These are phyloP conservation scores for Ganaspis brasiliensis DNA, from an alignment of 2,888 invertebrate species.

Conservation along the genomic window DNA sequence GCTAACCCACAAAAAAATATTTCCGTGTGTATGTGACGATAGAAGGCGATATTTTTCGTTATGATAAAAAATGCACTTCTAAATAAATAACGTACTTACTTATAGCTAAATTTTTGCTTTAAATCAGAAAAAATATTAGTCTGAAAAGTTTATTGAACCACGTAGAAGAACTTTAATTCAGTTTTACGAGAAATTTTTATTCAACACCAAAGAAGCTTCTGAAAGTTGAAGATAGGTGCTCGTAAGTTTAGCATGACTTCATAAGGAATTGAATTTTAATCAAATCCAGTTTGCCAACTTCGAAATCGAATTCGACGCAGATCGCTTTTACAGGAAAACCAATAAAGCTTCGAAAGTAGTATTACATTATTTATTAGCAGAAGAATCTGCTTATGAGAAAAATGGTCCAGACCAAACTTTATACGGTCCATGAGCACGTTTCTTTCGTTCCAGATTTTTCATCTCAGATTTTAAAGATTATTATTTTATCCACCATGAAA, in stretches of 20 bases:
- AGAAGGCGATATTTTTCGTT: too few species aligned
- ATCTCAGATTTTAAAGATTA: too few species aligned
- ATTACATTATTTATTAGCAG: background rate
- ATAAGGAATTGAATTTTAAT: constrained; percentile 21
- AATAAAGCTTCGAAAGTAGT: background rate
- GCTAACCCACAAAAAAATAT: too few species aligned
- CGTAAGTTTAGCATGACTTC: background rate
- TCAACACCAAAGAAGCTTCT: background rate
- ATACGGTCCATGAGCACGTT: too few species aligned
- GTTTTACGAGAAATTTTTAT: constrained; percentile 7
- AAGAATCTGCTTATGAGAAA: background rate
- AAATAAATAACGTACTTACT: background rate
- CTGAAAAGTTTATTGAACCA: background rate
- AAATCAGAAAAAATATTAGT: background rate
- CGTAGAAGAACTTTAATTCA: background rate
- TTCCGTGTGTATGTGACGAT: too few species aligned
- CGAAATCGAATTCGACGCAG: constrained; percentile 8
- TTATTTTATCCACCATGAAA: too few species aligned
- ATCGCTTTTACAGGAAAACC: background rate
- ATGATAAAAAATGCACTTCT: too few species aligned
- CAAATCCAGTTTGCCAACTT: constrained; percentile 21
- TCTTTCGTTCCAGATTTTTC: too few species aligned
- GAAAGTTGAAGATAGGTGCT: background rate
- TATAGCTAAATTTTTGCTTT: background rate
- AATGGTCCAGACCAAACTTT: too few species aligned